Evolutionary conservation across 1,140 invertebrate genomes (phyloP), one percentile per base, ranked within the genome.

Genomic region (Papilio polytes): DNA sequence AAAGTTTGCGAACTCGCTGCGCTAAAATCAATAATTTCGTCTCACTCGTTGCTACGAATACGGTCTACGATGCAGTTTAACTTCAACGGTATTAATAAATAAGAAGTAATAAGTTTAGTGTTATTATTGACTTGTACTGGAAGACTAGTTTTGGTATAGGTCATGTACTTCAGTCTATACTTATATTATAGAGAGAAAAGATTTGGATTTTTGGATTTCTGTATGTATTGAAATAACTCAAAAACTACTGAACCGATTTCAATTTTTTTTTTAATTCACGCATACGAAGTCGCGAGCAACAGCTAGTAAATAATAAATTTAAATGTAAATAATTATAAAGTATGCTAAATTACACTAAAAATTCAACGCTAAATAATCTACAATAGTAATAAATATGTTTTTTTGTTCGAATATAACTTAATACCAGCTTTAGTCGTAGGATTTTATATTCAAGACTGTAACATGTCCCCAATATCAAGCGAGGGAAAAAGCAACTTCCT

Each of bases 21-120:
- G 89, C 89, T 88, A 86, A 92, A 92, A 94, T 94, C 92, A 90
- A 94, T 94, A 93, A 90, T 87, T 88, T 86, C 85, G 91, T 92
- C 91, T 92, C 90, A 85, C 81, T 80, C 81, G 84, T 78, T 59
- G 70, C 46, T 36, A 53, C 41, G 80, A 77, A 77, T 79, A 31
- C 80, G 31, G 80, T 76, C 74, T 74, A 41, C 74, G 73, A 56
- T 51, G 63, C 46, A 78, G 79, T 82, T 77, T 80, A 56, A 41
- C 74, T 81, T 76, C 59, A 73, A 48, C 41, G n/a, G 7, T 76
- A 51, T 48, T 51, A 76, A 76, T 76, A 76, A 76, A 76, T 48
- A 76, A 51, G 18, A 12, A 76, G 22, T 15, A 31, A 70, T 70
- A 70, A 22, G 10, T 12, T 70, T 18, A 15, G 1, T 70, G 6